Evolutionary conservation across 1,140 invertebrate genomes (phyloP).

Genomic region (Macrosteles quadrilineatus): DNA sequence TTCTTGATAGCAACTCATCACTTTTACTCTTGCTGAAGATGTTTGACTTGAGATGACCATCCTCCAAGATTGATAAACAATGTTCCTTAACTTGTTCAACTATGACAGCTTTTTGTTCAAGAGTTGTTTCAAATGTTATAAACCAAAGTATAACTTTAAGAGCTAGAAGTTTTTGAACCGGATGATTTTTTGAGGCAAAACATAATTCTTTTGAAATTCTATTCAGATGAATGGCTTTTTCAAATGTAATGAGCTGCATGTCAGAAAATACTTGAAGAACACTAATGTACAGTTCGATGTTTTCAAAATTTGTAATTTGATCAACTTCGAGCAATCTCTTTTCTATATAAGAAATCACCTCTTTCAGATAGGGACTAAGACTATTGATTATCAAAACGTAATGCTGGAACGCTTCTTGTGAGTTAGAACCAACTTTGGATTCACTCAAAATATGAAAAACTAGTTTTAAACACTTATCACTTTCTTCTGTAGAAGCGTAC

Average conservation of each 20-base stretch:
- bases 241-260: background rate
- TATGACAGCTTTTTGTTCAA: background rate
- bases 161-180: background rate
- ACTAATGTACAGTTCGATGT: background rate
- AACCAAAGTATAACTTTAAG: constrained; percentile 8
- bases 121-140: background rate
- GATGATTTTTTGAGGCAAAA: background rate
- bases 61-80: background rate
- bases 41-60: background rate
- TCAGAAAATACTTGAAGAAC: background rate
- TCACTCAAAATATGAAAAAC: constrained; percentile 19
- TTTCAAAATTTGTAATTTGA: background rate
- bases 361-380: background rate
- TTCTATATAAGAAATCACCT: background rate
- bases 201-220: background rate
- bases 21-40: constrained; percentile 5
- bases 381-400: background rate
- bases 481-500: background rate
- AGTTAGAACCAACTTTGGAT: background rate
- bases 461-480: background rate
- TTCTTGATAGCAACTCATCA: constrained; percentile 31
- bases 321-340: background rate
- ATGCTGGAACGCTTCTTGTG: background rate
- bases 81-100: background rate
- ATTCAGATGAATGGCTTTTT: background rate